Base-by-base conservation (phyloP, 2,888 invertebrate species). In the Drosophila stalkeri region DNA sequence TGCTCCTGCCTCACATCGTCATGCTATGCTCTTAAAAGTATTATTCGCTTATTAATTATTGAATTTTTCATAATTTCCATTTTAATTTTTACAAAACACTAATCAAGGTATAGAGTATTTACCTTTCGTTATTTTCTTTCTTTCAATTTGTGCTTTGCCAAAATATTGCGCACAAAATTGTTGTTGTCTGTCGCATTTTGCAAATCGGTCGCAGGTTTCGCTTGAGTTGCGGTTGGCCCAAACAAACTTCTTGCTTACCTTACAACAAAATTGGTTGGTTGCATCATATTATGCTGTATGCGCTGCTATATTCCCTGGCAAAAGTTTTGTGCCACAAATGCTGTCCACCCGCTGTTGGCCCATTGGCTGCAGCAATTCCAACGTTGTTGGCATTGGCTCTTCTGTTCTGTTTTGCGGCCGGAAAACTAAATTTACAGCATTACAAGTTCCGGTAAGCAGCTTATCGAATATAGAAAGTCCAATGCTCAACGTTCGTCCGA, bases 361-460 rank as follows among this genome's bases (percentile, higher is more conserved):
- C 47, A 60, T 18, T 23, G 33, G 31, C 51, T 35, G 27, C 47
- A 44, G 35, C 57, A 44, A 44, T 44, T 57, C 44, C 35, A 69
- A 43, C 23, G 51, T 71, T 62, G 44, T 39, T 54, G 64, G 39
- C 63, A 60, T 20, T 54, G 57, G 52, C 37, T 52, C 62, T 74
- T 68, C 64, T 68, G 65, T 72, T 69, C 68, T 86, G 81, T 83
- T 76, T 82, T 86, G 86, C 82, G 86, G 88, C 89, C 90, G 86
- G 89, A 89, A 89, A 87, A 89, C 86, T 81, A 87, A 86, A 86
- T 86, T 86, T 86, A 82, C 86, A 89, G 86, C 86, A 87, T 89
- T 86, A 86, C 89, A 86, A 89, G 82, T 86, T 86, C 89, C 86
- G 86, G 86, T 86, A 86, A 86, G 86, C 86, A 80, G 86, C 86